Evolutionary conservation across 2,888 invertebrate species (phyloP), one percentile per base, ranked within the genome.

Genomic region (Herminia tarsipennalis): DNA sequence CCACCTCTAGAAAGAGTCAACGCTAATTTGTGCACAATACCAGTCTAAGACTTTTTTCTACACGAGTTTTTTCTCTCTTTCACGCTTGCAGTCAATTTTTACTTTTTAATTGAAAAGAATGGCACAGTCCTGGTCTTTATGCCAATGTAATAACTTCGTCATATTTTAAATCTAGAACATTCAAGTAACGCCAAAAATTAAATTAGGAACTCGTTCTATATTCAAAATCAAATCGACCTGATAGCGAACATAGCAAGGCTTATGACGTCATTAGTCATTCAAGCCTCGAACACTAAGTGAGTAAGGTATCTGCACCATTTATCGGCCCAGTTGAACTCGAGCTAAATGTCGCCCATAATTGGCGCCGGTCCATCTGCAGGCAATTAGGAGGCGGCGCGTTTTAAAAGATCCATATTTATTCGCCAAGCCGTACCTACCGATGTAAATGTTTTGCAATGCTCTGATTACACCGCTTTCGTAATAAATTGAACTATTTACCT

Each of bases 391-490:
- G 68, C 79, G 76, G 70, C 70, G 66, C 76, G 83, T 80, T 82
- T 87, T 84, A 83, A 87, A 84, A 86, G 86, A 88, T 88, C 83
- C 85, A 87, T 87, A 88, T 88, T 89, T 88, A 83, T 80, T 80
- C 75, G 68, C 66, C 67, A 63, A 69, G 63, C 73, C 56, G 67
- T 68, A 71, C 69, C 55, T 59, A 66, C 63, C 57, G 56, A 62
- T 65, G 68, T 60, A 70, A 78, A 78, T 70, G 77, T 70, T 70
- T 65, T 65, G 66, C 70, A 68, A 47, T 62, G 69, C 70, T 55
- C 66, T 70, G 72, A 73, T 73, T 70, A 67, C 70, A 60, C 69
- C 78, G 78, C 74, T 73, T 73, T 68, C 68, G 67, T 53, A 67
- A 72, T 68, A 63, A 72, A 63, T 64, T 63, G 52, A 47, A 18